Percentiles rank a stretch among this genome's conserved stretches.
phyloP scores from a whole-genome alignment of 2,113 vertebrate species.

The Theropithecus gelada region DNA sequence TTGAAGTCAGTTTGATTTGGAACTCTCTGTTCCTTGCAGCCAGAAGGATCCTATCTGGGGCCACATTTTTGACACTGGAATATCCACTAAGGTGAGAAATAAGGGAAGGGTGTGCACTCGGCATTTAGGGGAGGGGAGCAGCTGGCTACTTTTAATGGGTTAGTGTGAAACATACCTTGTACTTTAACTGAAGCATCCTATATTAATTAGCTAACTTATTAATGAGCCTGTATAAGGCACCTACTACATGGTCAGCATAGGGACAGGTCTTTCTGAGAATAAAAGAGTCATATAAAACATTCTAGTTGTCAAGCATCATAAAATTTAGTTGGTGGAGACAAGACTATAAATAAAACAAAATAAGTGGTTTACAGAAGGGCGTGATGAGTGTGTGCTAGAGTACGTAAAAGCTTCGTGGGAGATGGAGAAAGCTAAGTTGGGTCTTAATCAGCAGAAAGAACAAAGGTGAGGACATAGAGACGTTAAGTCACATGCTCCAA shows the following conservation, averaged over 20 bases:
- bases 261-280: not conserved
- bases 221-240: not conserved
- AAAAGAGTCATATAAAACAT: not conserved
- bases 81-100: not conserved
- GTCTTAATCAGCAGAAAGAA: not conserved
- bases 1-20: not conserved
- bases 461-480: not conserved
- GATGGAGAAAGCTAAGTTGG: not conserved
- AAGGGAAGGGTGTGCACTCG: not conserved
- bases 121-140: no score
- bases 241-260: not conserved
- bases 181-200: not conserved
- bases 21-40: not conserved
- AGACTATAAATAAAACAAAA: conserved; percentile 34
- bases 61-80: not conserved
- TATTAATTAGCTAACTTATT: not conserved
- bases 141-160: not conserved
- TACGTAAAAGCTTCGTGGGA: not conserved
- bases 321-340: not conserved
- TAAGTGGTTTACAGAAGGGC: not conserved
- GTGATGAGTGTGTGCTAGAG: not conserved
- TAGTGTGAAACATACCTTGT: not conserved
- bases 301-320: conserved; percentile 23
- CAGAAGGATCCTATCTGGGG: not conserved
- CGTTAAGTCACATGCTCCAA: not conserved